These are phyloP conservation scores for Zeus faber DNA, from an alignment of 2,113 vertebrate genomes.

Conservation along the genomic window DNA sequence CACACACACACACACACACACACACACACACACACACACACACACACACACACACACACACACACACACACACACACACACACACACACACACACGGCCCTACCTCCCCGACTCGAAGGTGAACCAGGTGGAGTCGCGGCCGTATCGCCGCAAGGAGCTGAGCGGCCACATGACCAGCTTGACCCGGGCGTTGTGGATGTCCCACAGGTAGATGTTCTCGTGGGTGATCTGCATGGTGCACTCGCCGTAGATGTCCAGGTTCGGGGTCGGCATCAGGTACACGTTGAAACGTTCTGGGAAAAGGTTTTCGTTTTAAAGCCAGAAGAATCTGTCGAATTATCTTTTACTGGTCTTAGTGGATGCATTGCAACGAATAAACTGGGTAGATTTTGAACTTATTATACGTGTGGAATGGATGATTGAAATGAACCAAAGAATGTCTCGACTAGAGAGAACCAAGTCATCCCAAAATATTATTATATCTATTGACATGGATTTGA, in stretches of 20 bases:
- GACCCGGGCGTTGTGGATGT: constrained; percentile 95
- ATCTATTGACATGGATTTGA: no score
- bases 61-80: constrained; percentile 24
- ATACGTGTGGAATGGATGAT: no score
- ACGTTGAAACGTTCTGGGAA: constrained; percentile 94
- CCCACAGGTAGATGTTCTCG: constrained; percentile 99
- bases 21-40: constrained; percentile 21
- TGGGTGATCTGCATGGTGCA: constrained; percentile 99
- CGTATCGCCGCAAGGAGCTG: constrained; percentile 93
- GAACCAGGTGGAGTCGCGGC: constrained; percentile 97
- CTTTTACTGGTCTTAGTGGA: no score
- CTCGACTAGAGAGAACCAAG: no score
- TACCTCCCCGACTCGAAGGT: constrained; percentile 98
- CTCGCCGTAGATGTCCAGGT: constrained; percentile 98
- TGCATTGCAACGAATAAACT: no score
- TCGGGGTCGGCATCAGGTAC: constrained; percentile 97
- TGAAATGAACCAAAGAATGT: no score
- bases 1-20: constrained; percentile 27
- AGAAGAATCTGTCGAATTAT: no score
- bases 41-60: constrained; percentile 28
- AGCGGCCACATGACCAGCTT: constrained; percentile 99
- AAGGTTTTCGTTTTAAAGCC: no score
- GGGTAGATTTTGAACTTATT: no score
- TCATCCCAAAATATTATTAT: no score
- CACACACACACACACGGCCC: constrained; percentile 25